Evolutionary conservation across 2,888 invertebrate species (phyloP), one percentile per base, ranked within the genome.

Genomic region (Beris chalybata): DNA sequence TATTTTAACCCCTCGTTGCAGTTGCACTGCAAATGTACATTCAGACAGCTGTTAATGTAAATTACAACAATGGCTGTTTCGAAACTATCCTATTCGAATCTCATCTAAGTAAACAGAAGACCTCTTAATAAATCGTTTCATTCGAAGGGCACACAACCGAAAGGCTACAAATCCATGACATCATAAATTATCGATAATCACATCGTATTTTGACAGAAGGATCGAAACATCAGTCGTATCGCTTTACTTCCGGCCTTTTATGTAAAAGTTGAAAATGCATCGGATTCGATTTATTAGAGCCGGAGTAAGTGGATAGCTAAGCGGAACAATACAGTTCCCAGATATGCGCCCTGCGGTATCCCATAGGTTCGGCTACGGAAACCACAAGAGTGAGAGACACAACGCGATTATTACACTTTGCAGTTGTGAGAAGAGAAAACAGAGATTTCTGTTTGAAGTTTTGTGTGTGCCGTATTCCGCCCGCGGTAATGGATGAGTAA

Each of bases 181-280:
- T 79, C 79, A 79, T 79, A 78, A 79, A 79, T 79, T 79, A 79
- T 77, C 77, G 75, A 77, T 79, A 79, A 79, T 79, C 78, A 75
- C 77, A 77, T 77, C 77, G 75, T 79, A 77, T 79, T 79, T 77
- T 79, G 79, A 79, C 78, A 79, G 77, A 74, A 75, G 71, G 69
- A 54, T 54, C 54, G 64, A 64, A 64, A 45, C 52, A 50, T 22
- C 30, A 11, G 45, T 22, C 61, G 32, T 61, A 50, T 50, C 61
- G 50, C 32, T 61, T 61, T 61, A 61, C 52, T 61, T 61, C 61
- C 61, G 61, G 61, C 38, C 61, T 43, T 50, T 61, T 50, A 52
- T 50, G 11, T 52, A 61, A 61, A 48, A 29, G 38, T 61, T 61
- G 13, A 43, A 61, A 61, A 61, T 61, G 50, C 59, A 59, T 59